Evolutionary conservation across 1,140 invertebrate species (phyloP).

Genomic region (Apolygus lucorum): DNA sequence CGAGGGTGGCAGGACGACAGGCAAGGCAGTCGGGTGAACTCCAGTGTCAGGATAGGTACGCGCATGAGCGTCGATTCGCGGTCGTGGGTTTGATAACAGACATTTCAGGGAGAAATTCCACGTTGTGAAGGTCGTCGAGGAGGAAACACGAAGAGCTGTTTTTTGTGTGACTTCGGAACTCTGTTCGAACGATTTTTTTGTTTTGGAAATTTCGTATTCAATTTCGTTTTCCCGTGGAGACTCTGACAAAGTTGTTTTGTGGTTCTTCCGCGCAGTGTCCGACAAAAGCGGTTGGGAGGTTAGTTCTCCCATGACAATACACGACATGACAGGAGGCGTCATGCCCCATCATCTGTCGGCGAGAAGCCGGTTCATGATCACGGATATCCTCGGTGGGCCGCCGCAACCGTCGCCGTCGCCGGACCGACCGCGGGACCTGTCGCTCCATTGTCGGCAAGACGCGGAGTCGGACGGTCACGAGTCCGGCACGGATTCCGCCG

Average conservation of each 20-base stretch:
- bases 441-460: slow-evolving; percentile 15
- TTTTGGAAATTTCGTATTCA: not conserved
- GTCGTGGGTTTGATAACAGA: not conserved
- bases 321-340: slow-evolving; percentile 20
- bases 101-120: not conserved
- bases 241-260: too few relatives aligned
- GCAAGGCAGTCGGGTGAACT: not conserved
- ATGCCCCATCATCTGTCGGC: slow-evolving; percentile 20
- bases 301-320: slow-evolving; percentile 21
- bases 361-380: slow-evolving; percentile 15
- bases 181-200: too few relatives aligned
- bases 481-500: slow-evolving; percentile 12
- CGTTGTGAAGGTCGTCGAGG: too few relatives aligned
- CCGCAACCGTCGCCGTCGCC: slow-evolving; percentile 17
- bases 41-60: not conserved
- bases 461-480: slow-evolving; percentile 20
- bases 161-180: too few relatives aligned
- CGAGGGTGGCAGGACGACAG: not conserved
- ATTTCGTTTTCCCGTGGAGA: not conserved
- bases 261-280: slow-evolving; percentile 16
- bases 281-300: slow-evolving; percentile 20
- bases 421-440: slow-evolving; percentile 16
- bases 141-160: too few relatives aligned
- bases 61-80: not conserved
- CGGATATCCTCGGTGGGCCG: slow-evolving; percentile 15